Evolutionary conservation across 2,113 vertebrate genomes (phyloP).

Genomic region (Zosterops borbonicus): DNA sequence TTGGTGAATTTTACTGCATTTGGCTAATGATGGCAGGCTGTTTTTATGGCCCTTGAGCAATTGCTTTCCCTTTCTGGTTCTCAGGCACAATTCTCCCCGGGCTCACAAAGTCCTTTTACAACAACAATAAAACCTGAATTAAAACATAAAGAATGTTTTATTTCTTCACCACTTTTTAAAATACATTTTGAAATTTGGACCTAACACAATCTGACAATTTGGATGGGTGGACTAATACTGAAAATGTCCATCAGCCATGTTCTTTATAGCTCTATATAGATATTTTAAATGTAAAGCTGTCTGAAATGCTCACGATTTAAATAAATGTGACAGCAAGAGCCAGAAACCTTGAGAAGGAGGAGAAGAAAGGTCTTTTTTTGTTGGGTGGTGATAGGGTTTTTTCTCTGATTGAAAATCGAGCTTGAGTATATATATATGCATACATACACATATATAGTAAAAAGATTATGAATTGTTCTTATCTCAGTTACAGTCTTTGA

Average conservation of each 20-base stretch:
- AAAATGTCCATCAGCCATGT: background rate
- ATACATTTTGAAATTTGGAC: constrained; percentile 23
- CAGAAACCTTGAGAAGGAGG: background rate
- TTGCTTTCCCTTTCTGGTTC: constrained; percentile 56
- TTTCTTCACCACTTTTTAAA: constrained; percentile 32
- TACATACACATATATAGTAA: background rate
- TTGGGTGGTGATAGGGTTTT: background rate
- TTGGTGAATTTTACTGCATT: constrained; percentile 58
- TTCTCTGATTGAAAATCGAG: background rate
- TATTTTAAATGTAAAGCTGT: background rate
- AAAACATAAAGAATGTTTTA: constrained; percentile 60
- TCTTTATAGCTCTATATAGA: background rate
- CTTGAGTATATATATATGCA: background rate
- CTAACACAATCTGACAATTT: background rate
- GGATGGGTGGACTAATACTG: background rate
- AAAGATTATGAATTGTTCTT: background rate
- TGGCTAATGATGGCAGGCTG: constrained; percentile 52
- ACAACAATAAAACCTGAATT: constrained; percentile 51
- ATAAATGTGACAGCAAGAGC: background rate
- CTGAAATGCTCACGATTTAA: background rate
- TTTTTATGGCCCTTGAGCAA: constrained; percentile 46
- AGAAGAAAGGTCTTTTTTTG: background rate
- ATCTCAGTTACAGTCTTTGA: background rate
- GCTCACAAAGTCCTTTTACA: constrained; percentile 56
- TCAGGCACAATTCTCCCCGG: constrained; percentile 31